Base-by-base conservation (phyloP, 1,140 invertebrate species). In the Stenopsyche tienmushanensis region DNA sequence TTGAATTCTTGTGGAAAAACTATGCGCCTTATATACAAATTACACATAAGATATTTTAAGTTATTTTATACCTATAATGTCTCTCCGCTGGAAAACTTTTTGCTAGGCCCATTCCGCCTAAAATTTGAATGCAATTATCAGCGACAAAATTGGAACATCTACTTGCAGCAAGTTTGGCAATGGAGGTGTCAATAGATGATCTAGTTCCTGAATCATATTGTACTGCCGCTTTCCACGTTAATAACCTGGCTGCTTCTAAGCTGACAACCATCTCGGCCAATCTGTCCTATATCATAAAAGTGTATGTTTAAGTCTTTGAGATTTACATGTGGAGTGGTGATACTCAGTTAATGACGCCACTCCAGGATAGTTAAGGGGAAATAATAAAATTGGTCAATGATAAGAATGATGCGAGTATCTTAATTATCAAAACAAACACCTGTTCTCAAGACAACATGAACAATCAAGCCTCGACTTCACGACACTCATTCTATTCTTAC, bases 101-200 rank as follows among this genome's bases (percentile, higher is more conserved):
- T 39, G 93, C 90, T 73, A 93, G 93, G 1, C 94, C 94, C 86
- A 93, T 90, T 26, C 93, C 94, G 74, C 86, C 93, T 63, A 88
- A 84, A 73, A 92, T 91, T 85, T 90, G 92, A 72, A 91, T 89
- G 74, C 89, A 88, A 76, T 92, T 90, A 80, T 96, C 93, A 10
- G 90, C 80, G 58, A 86, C 85, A 73, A 87, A 92, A 39, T 91
- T 92, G 9, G 93, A 92, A 64, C 90, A 85, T 77, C 93, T 88
- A 10, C 91, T 93, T 20, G 92, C 92, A 34, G 88, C 85, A 69
- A 95, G 80, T 80, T 97, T 96, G 3, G 93, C 93, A 90, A 96
- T 95, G 5, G 93, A 91, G 50, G 92, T 91, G 84, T 92, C 89
- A 73, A 83, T 83, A 0, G 82, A 78, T 1, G 78, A 71, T 1